Conservation (phyloP, 2,888 invertebrate genomes). For the Anticlea derivata region DNA sequence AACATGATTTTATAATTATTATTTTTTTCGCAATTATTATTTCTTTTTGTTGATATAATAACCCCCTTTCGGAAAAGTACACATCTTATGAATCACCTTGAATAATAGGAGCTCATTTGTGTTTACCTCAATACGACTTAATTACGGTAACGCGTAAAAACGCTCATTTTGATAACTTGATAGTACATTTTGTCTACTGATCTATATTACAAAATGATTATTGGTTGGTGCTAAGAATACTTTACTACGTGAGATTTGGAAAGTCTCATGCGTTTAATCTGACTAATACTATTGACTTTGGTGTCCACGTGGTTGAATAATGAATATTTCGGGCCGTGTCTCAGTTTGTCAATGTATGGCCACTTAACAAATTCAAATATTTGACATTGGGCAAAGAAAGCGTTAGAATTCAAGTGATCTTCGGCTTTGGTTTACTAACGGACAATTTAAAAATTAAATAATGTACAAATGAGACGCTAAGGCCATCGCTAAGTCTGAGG, state of each 20-base stretch:
- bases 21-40: too few relatives aligned
- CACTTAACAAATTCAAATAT: slow-evolving; percentile 83
- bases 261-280: slow-evolving; percentile 22
- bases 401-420: slow-evolving; percentile 84
- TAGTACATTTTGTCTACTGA: neutral
- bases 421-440: slow-evolving; percentile 76
- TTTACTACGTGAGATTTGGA: slow-evolving; percentile 17
- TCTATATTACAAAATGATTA: neutral
- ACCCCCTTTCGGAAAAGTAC: too few relatives aligned
- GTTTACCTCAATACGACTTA: too few relatives aligned
- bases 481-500: slow-evolving; percentile 65
- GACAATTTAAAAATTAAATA: slow-evolving; percentile 81
- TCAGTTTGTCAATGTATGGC: slow-evolving; percentile 78
- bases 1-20: too few relatives aligned
- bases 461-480: slow-evolving; percentile 62
- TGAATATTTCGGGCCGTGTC: slow-evolving; percentile 73
- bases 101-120: too few relatives aligned
- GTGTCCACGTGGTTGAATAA: slow-evolving; percentile 68
- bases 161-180: too few relatives aligned
- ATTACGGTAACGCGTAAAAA: too few relatives aligned
- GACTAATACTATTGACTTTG: slow-evolving; percentile 35
- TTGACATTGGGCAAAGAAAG: slow-evolving; percentile 81
- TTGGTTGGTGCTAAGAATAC: neutral
- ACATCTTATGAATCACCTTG: too few relatives aligned
- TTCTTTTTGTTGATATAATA: too few relatives aligned